phyloP scores from a whole-genome alignment of 1,140 invertebrate species.

The Rhysida immarginata region DNA sequence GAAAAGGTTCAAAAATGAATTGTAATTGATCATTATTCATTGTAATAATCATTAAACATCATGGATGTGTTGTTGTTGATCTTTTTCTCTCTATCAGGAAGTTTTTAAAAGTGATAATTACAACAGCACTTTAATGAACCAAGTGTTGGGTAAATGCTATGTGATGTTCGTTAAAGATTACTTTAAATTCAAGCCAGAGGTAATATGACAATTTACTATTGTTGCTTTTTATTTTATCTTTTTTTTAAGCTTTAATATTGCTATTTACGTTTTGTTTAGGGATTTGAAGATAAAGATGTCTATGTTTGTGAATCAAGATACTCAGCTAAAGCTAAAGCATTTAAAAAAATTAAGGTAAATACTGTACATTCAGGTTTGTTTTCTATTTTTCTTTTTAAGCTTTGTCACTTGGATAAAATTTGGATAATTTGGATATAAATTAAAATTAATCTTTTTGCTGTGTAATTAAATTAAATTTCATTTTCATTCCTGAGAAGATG shows the following conservation, averaged over 20 bases:
- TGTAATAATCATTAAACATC: too few relatives aligned
- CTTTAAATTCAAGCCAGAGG: constrained; percentile 69
- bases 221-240: constrained; percentile 3
- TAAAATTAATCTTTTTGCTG: too few relatives aligned
- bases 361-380: too few relatives aligned
- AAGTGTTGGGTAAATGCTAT: constrained; percentile 80
- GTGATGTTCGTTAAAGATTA: constrained; percentile 93
- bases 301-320: constrained; percentile 96
- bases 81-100: constrained; percentile 61
- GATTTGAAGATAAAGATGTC: constrained; percentile 81
- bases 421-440: too few relatives aligned
- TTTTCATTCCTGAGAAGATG: too few relatives aligned
- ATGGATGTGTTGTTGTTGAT: constrained; percentile 14
- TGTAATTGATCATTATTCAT: too few relatives aligned
- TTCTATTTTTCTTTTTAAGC: too few relatives aligned
- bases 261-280: constrained; percentile 25
- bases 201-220: constrained; percentile 15
- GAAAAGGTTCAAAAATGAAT: constrained; percentile 56
- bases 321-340: constrained; percentile 60
- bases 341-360: constrained; percentile 83
- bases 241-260: not conserved
- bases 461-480: too few relatives aligned
- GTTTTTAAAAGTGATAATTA: constrained; percentile 87
- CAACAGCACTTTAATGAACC: constrained; percentile 63
- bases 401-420: too few relatives aligned